Conservation (phyloP, 2,888 invertebrate species). For the Epistrophella euchroma region DNA sequence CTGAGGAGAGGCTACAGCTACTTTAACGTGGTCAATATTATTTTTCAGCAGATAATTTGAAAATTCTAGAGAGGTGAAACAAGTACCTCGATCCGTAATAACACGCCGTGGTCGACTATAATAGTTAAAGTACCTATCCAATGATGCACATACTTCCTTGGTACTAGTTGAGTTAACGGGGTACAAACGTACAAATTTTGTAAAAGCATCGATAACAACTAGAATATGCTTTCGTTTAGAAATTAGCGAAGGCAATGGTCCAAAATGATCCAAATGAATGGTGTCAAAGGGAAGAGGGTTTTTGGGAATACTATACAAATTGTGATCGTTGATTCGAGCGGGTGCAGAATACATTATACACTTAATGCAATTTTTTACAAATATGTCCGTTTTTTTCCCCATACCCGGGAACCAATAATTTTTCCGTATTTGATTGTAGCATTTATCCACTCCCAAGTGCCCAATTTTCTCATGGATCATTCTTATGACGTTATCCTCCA, state of each 20-base stretch:
- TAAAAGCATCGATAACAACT: conserved; percentile 19
- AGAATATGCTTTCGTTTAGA: conserved; percentile 24
- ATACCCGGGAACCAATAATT: conserved; percentile 43
- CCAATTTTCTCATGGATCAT: conserved; percentile 32
- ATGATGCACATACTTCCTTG: neutral
- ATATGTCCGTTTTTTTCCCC: neutral
- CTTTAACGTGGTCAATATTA: too few relatives aligned
- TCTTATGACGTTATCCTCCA: conserved; percentile 34
- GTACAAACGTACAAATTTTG: neutral
- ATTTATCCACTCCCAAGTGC: conserved; percentile 30
- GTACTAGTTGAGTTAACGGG: neutral
- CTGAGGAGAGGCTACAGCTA: too few relatives aligned
- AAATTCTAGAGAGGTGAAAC: too few relatives aligned
- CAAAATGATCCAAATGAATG: neutral
- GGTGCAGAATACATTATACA: neutral
- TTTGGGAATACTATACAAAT: neutral
- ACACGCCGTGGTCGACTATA: too few relatives aligned
- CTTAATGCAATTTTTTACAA: neutral
- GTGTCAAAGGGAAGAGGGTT: neutral
- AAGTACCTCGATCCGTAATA: too few relatives aligned
- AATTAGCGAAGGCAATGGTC: neutral
- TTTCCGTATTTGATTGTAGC: neutral
- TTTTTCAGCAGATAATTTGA: too few relatives aligned
- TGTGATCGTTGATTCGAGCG: neutral
- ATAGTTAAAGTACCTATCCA: conserved; percentile 12